phyloP scores from a whole-genome alignment of 2,888 invertebrate genomes.

The Lottia gigantea region DNA sequence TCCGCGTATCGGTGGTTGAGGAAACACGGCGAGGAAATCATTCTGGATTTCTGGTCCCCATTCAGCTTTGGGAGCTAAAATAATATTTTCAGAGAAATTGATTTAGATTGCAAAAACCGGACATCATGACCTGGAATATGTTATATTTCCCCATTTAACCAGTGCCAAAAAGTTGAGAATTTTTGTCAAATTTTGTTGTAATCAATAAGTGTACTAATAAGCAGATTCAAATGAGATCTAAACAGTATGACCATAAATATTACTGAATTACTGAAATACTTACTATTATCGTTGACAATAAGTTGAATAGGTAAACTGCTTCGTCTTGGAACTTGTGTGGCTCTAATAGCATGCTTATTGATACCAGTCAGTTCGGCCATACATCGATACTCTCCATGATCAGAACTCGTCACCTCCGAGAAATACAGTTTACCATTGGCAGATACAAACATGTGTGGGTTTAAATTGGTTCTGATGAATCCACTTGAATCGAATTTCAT shows the following conservation, averaged over 20 bases:
- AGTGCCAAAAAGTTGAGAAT: too few relatives aligned
- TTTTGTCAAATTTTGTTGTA: too few relatives aligned
- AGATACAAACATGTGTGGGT: conserved; percentile 86
- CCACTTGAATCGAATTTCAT: conserved; percentile 89
- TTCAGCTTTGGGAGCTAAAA: conserved; percentile 47
- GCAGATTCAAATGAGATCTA: too few relatives aligned
- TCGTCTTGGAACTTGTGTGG: conserved; percentile 43
- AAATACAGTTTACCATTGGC: conserved; percentile 94
- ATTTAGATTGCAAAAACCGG: too few relatives aligned
- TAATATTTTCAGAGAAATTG: not conserved
- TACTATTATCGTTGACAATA: conserved; percentile 48
- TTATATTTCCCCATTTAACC: too few relatives aligned
- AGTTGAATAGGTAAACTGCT: conserved; percentile 58
- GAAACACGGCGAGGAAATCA: conserved; percentile 95
- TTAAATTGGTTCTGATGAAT: conserved; percentile 90
- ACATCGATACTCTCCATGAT: conserved; percentile 49
- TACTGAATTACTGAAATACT: conserved; percentile 15
- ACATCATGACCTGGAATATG: too few relatives aligned
- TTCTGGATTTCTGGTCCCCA: conserved; percentile 83
- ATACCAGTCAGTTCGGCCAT: conserved; percentile 38
- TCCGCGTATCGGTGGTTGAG: conserved; percentile 90
- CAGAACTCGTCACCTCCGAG: conserved; percentile 87
- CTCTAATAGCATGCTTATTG: conserved; percentile 40
- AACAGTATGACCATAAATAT: too few relatives aligned
- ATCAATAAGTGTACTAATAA: too few relatives aligned